Base-by-base conservation (phyloP, 1,140 invertebrate species). In the Antheraea mylitta region DNA sequence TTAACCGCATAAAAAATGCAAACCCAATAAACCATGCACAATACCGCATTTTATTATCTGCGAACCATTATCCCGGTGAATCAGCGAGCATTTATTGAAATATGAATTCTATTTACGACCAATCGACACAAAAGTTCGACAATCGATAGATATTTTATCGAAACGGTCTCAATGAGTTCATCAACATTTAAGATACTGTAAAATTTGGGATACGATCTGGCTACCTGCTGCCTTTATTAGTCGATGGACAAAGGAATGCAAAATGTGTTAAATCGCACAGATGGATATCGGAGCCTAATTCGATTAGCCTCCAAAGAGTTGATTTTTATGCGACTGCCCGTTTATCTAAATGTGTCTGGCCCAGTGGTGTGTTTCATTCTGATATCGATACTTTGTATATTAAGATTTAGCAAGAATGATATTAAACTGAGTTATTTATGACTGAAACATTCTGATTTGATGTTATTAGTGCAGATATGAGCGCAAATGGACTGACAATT, bases 151-250 rank as follows among this genome's bases (percentile, higher is more conserved):
- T 83, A 73, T 74, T 68, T 74, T 71, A 74, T 71, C 73, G 64
- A 71, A 80, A 80, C 72, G 68, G 66, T 22, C 66, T 38, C 79
- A 85, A 87, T 87, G 85, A 88, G 85, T 87, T 90, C 86, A 90
- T 87, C 83, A 88, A 75, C 81, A 81, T 82, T 86, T 85, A 80
- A 75, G 79, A 79, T 83, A 83, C 77, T 80, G 75, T 77, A 79
- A 82, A 76, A 79, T 76, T 73, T 75, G 78, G 76, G 69, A 62
- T 69, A 69, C 76, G 81, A 76, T 77, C 53, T 22, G 83, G 86
- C 87, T 91, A 91, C 89, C 89, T 91, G 87, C 86, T 77, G 71
- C 77, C 74, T 87, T 86, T 89, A 87, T 87, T 89, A 85, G 82
- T 76, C 80, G 75, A 78, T 75, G 82, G 75, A 89, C 84, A 89